Percentiles rank a stretch among this genome's conserved stretches.
phyloP scores from a whole-genome alignment of 2,797 vertebrate genomes.

The Pipistrellus pygmaeus region DNA sequence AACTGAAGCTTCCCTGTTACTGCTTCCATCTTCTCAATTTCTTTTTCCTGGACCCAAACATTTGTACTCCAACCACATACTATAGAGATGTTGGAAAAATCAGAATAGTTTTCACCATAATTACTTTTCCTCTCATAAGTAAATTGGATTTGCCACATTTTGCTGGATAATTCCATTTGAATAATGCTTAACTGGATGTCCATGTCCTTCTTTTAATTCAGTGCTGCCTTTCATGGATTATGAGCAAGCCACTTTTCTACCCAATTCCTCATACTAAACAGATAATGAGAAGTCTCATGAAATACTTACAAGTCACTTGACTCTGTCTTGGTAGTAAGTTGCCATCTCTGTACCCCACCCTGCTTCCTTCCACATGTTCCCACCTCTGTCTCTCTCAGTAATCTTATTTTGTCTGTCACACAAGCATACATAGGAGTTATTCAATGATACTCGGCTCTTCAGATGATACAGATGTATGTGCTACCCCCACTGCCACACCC shows the following conservation, averaged over 20 bases:
- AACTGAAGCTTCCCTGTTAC: neutral
- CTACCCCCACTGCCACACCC: fast-evolving
- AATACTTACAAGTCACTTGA: neutral
- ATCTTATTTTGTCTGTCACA: neutral
- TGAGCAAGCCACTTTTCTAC: neutral
- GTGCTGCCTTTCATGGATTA: neutral
- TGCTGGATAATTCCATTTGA: slow-evolving; percentile 28
- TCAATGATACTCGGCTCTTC: neutral
- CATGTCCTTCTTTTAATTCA: neutral
- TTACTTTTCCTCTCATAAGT: neutral
- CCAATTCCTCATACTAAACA: neutral
- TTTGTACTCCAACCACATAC: neutral
- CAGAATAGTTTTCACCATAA: neutral
- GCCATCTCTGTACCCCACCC: neutral
- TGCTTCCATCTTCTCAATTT: neutral
- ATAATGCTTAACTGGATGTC: neutral
- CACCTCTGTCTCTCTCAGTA: neutral
- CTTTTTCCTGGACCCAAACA: neutral
- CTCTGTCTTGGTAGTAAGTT: neutral
- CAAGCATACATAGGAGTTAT: neutral
- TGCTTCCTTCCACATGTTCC: neutral
- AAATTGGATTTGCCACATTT: neutral
- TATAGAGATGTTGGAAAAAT: neutral
- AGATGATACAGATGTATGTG: neutral
- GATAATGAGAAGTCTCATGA: fast-evolving